Conservation (phyloP, 1,140 invertebrate species). For the Aphelinus atriplicis region DNA sequence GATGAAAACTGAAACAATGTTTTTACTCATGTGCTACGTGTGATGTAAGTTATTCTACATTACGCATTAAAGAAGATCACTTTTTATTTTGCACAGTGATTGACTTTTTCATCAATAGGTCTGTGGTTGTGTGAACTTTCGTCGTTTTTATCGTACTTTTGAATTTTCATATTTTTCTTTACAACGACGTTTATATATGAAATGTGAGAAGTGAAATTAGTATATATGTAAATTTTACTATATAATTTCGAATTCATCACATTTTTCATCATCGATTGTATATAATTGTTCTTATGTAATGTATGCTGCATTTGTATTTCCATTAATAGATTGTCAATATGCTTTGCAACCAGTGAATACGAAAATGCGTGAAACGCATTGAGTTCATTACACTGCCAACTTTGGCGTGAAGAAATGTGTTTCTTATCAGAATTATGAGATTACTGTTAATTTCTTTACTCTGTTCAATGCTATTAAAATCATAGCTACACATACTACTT, state of each 20-base stretch:
- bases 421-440: slow-evolving; percentile 35
- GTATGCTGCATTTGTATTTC: neutral
- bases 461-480: slow-evolving; percentile 40
- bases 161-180: slow-evolving; percentile 19
- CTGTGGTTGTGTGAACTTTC: neutral
- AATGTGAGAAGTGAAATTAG: neutral
- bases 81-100: slow-evolving; percentile 17
- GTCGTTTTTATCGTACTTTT: neutral
- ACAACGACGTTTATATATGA: slow-evolving; percentile 1
- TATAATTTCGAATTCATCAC: slow-evolving; percentile 1
- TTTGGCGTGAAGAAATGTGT: slow-evolving; percentile 12
- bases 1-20: slow-evolving; percentile 19
- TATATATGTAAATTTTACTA: neutral
- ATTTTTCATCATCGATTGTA: slow-evolving; percentile 30
- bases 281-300: slow-evolving; percentile 28
- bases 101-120: slow-evolving; percentile 5
- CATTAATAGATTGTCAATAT: slow-evolving; percentile 9
- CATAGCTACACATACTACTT: slow-evolving; percentile 7
- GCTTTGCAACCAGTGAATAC: slow-evolving; percentile 20
- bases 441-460: slow-evolving; percentile 38
- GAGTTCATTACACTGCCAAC: slow-evolving; percentile 31
- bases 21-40: slow-evolving; percentile 25
- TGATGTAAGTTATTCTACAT: slow-evolving; percentile 21
- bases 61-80: slow-evolving; percentile 8
- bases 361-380: slow-evolving; percentile 33